Conservation (phyloP, 2,888 invertebrate genomes). For the Melanargia galathea region DNA sequence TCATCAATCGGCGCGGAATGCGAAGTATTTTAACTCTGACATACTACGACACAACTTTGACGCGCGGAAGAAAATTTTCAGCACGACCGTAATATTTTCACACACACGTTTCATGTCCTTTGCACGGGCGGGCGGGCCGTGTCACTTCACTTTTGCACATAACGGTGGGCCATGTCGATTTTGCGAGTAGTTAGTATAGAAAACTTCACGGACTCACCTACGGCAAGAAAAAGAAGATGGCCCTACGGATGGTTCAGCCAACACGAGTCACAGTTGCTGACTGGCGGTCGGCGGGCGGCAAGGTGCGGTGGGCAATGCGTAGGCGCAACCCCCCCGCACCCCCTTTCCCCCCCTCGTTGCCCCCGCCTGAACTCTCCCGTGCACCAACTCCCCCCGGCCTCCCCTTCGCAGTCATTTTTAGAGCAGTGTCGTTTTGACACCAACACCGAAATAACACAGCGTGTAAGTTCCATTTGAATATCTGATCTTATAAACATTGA, state of each 20-base stretch:
- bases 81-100: constrained; percentile 41
- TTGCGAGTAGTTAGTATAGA: constrained; percentile 44
- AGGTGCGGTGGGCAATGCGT: constrained; percentile 75
- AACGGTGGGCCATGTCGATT: constrained; percentile 23
- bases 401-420: constrained; percentile 72
- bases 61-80: constrained; percentile 9
- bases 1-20: constrained; percentile 19
- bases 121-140: constrained; percentile 52
- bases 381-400: constrained; percentile 46
- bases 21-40: constrained; percentile 20
- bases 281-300: constrained; percentile 77
- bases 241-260: constrained; percentile 85
- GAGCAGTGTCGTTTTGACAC: constrained; percentile 80
- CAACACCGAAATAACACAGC: constrained; percentile 79
- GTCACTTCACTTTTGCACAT: constrained; percentile 74
- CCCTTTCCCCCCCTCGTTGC: constrained; percentile 43
- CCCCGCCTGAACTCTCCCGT: constrained; percentile 43
- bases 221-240: constrained; percentile 77
- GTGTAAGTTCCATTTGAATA: constrained; percentile 64
- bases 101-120: constrained; percentile 51
- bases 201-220: constrained; percentile 74
- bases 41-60: constrained; percentile 20
- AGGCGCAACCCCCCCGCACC: constrained; percentile 59
- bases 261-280: constrained; percentile 82
- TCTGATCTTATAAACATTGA: constrained; percentile 59